phyloP scores from a whole-genome alignment of 1,140 invertebrate genomes.

The Andricus grossulariae region DNA sequence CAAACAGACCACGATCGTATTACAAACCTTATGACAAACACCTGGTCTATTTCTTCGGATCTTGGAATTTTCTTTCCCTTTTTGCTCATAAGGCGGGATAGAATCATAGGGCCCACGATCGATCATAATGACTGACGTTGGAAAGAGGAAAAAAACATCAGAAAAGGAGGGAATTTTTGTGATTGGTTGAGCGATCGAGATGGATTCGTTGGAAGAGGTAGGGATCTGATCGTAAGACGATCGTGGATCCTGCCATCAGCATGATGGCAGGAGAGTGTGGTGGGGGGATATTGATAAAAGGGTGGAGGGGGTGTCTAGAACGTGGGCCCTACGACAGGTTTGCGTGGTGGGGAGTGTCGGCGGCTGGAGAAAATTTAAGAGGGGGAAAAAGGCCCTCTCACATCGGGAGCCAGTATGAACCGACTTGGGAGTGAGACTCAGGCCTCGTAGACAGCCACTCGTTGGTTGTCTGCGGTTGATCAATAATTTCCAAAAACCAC shows the following conservation, averaged over 20 bases:
- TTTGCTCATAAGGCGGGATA: slow-evolving; percentile 32
- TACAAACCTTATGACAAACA: not conserved
- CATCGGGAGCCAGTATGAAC: slow-evolving; percentile 2
- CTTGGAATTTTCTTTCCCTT: slow-evolving; percentile 34
- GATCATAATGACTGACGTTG: not conserved
- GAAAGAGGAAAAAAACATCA: not conserved
- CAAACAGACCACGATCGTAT: not conserved
- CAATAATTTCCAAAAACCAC: slow-evolving; percentile 1
- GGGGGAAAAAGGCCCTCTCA: slow-evolving; percentile 12
- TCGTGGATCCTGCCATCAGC: slow-evolving; percentile 33
- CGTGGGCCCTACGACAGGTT: not conserved
- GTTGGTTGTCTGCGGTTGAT: not conserved
- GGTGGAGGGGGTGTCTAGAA: not conserved
- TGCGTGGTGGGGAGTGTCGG: slow-evolving; percentile 28
- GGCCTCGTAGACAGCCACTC: not conserved
- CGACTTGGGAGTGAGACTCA: not conserved
- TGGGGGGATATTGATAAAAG: slow-evolving; percentile 2
- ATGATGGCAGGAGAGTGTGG: slow-evolving; percentile 28
- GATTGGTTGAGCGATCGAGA: slow-evolving; percentile 22
- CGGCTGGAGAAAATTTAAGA: slow-evolving; percentile 24
- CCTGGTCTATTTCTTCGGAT: not conserved
- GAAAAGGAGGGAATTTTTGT: slow-evolving; percentile 35
- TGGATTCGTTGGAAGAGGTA: slow-evolving; percentile 39
- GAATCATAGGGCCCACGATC: slow-evolving; percentile 1
- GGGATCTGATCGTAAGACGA: slow-evolving; percentile 34